phyloP scores from a whole-genome alignment of 2,113 vertebrate genomes.

The Onychorhynchus coronatus region DNA sequence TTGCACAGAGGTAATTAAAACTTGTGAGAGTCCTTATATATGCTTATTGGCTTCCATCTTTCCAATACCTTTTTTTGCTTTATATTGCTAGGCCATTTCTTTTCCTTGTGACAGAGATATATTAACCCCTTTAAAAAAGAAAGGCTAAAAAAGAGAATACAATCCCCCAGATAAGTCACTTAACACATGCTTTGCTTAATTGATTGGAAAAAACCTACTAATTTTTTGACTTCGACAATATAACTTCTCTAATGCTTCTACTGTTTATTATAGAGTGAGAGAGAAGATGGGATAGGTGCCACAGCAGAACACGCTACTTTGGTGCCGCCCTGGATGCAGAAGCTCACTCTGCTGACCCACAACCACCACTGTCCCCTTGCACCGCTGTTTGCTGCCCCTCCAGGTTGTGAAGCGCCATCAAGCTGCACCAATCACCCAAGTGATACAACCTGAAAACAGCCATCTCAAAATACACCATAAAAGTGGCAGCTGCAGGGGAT shows the following conservation, averaged over 20 bases:
- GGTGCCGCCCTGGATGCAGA: not conserved
- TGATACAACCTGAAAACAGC: not conserved
- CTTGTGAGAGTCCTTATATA: not conserved
- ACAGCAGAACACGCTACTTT: not conserved
- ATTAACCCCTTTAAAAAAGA: not conserved
- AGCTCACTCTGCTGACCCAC: not conserved
- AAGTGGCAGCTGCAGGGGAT: not conserved
- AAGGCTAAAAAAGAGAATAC: not conserved
- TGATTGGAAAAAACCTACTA: not conserved
- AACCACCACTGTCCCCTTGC: not conserved
- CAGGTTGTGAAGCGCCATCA: fast-evolving
- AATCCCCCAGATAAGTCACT: not conserved
- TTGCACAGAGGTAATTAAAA: conserved; percentile 19
- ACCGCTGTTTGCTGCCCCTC: not conserved
- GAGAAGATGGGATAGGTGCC: not conserved
- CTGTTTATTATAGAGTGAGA: not conserved
- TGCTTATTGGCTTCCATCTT: not conserved
- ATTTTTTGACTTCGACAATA: not conserved
- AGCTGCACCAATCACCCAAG: not conserved
- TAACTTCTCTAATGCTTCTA: not conserved
- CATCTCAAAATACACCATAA: not conserved
- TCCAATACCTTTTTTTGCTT: not conserved
- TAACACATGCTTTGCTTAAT: not conserved
- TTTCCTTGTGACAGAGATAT: not conserved
- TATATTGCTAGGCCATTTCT: not conserved